A percentile compares a stretch with the other conserved stretches of the same genome.
Evolutionary conservation across 1,140 invertebrate species (phyloP).

Genomic region (Sminthurinus signatus): DNA sequence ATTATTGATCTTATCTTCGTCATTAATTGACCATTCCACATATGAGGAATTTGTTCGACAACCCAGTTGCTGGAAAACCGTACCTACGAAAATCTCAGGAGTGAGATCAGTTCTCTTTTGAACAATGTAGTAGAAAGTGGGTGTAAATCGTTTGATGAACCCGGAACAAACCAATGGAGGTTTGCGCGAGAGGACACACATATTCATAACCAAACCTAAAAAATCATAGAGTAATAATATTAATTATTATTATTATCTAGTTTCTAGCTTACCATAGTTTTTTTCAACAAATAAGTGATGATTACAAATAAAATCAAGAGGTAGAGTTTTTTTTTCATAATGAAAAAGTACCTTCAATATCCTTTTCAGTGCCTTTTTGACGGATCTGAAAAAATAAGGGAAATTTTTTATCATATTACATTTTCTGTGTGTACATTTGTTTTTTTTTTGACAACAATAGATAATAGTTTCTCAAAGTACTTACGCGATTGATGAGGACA

Average conservation of each 20-base stretch:
- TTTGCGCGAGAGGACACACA: neutral
- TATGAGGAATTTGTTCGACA: slow-evolving; percentile 42
- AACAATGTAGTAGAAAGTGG: slow-evolving; percentile 49
- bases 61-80: slow-evolving; percentile 50
- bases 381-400: neutral
- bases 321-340: no score
- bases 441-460: neutral
- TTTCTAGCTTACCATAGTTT: no score
- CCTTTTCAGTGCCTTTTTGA: neutral
- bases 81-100: slow-evolving; percentile 50
- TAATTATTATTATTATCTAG: no score
- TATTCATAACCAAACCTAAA: no score
- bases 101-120: slow-evolving; percentile 49
- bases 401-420: neutral
- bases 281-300: no score
- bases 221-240: no score
- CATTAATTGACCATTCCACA: neutral
- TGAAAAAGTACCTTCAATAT: neutral
- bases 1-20: neutral
- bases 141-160: slow-evolving; percentile 22
- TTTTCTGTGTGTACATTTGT: neutral
- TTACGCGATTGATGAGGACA: neutral
- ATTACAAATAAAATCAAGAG: no score
- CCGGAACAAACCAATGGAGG: slow-evolving; percentile 28
- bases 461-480: no score